A percentile compares a stretch with the other conserved stretches of the same genome.
Evolutionary conservation across 2,797 vertebrate genomes (phyloP).

Genomic region (Novumbra hubbsi): DNA sequence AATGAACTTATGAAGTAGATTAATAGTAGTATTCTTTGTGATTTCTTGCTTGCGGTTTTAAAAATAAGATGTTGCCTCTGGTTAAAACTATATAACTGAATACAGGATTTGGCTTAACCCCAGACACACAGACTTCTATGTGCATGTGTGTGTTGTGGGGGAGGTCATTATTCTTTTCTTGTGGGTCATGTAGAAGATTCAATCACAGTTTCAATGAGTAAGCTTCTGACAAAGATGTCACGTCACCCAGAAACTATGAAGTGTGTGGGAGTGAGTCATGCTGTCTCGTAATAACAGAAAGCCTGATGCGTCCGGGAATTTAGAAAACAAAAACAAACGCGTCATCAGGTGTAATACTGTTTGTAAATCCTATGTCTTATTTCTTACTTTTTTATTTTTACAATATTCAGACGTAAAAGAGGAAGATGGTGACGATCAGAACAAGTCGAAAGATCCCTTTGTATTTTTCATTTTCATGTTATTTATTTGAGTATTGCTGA

Average conservation of each 20-base stretch:
- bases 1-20: not conserved
- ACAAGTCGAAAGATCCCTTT: too few species aligned
- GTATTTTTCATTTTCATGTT: not conserved
- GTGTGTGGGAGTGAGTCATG: conserved; percentile 30
- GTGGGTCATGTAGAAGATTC: conserved; percentile 15
- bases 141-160: conserved; percentile 8
- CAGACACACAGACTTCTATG: not conserved
- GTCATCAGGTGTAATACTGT: not conserved
- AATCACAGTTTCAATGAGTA: conserved; percentile 62
- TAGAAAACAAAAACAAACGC: conserved; percentile 17
- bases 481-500: not conserved
- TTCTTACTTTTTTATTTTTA: not conserved
- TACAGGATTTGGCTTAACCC: conserved; percentile 7
- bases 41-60: too few species aligned
- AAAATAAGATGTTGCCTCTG: too few species aligned
- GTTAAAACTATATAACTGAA: too few species aligned
- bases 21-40: not conserved
- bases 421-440: too few species aligned
- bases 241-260: conserved; percentile 2
- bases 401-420: not conserved
- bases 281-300: not conserved
- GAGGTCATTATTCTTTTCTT: conserved; percentile 37
- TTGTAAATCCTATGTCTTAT: not conserved
- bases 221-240: not conserved
- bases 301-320: conserved; percentile 33